Base-by-base conservation (phyloP, 92 coral and sea anemone species). In the Phenganax subtilis region DNA sequence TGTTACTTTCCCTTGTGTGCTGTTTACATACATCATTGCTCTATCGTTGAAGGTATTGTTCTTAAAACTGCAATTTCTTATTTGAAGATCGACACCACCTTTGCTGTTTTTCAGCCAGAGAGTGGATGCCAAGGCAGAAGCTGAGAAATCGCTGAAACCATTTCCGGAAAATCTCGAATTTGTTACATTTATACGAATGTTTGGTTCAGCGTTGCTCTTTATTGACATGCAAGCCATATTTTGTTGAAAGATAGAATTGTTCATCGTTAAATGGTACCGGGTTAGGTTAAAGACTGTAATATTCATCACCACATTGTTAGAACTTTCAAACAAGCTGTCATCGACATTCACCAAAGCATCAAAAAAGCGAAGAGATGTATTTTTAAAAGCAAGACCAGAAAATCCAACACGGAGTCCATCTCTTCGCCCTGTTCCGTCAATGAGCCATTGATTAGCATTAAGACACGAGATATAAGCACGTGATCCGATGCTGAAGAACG, bases 281-380 rank as follows among this genome's bases (percentile, higher is more conserved):
- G 14, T 20, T 51, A 28, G 87, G 57, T 67, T 6, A n/a, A 85
- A 20, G 0, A 65, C 44, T 31, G 61, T 77, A 14, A 78, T 28
- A 51, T 57, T 68, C 84, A 84, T 67, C 58, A 37, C 76, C n/a
- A 28, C 60, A 7, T 30, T 16, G 15, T 63, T 8, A 25, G 64
- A 77, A 31, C 66, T 57, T 0, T 60, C 11, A 68, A 85, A 85
- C 57, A 11, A 8, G 8, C 83, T 63, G n/a, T 77, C 84, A 31
- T 55, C 67, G 62, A 76, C 80, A 7, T 51, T 52, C 1, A 44
- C 57, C 5, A 63, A 55, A 56, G 76, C 83, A 20, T 85, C 84
- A 10, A 77, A 57, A 68, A 85, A 78, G 72, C 66, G 70, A 68
- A 85, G 80, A 15, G 84, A 76, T 53, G 87, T 55, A 14, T 58